These are phyloP conservation scores for Nycteola revayana DNA, from an alignment of 2,888 invertebrate genomes.

Conservation along the genomic window DNA sequence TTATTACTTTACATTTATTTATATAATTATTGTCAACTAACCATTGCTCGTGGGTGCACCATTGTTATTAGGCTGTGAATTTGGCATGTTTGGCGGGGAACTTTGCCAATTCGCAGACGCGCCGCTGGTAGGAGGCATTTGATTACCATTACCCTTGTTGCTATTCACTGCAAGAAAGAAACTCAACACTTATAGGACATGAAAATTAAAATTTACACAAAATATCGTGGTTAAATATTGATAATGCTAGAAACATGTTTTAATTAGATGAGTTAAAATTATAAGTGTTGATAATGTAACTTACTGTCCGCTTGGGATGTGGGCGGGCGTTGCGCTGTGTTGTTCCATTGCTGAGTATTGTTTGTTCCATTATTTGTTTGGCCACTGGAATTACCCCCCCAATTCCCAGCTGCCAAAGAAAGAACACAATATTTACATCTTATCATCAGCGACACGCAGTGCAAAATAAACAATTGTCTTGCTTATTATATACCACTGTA, in stretches of 20 bases:
- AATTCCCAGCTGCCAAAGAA: constrained; percentile 70
- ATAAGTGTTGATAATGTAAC: constrained; percentile 24
- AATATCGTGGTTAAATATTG: too few relatives aligned
- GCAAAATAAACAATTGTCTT: constrained; percentile 12
- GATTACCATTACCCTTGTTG: constrained; percentile 73
- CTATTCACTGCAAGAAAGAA: constrained; percentile 71
- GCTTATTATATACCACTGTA: too few relatives aligned
- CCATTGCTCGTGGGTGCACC: constrained; percentile 72
- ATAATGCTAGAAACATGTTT: constrained; percentile 34
- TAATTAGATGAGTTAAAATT: constrained; percentile 37
- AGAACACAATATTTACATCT: constrained; percentile 32
- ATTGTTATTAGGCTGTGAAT: constrained; percentile 74
- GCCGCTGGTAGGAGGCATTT: constrained; percentile 68
- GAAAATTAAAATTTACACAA: constrained; percentile 20
- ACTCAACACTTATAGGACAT: constrained; percentile 28
- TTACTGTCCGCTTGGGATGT: constrained; percentile 78
- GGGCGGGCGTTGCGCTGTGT: constrained; percentile 73
- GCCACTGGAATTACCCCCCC: constrained; percentile 73
- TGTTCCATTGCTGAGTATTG: constrained; percentile 79
- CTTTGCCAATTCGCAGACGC: constrained; percentile 70
- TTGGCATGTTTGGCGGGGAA: constrained; percentile 72
- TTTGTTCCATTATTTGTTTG: constrained; percentile 70
- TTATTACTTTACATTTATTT: constrained; percentile 12
- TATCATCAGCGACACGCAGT: constrained; percentile 19
- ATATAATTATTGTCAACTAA: constrained; percentile 34